Base-by-base conservation (phyloP, 2,797 vertebrate species). In the Bryconaethiops microstoma region DNA sequence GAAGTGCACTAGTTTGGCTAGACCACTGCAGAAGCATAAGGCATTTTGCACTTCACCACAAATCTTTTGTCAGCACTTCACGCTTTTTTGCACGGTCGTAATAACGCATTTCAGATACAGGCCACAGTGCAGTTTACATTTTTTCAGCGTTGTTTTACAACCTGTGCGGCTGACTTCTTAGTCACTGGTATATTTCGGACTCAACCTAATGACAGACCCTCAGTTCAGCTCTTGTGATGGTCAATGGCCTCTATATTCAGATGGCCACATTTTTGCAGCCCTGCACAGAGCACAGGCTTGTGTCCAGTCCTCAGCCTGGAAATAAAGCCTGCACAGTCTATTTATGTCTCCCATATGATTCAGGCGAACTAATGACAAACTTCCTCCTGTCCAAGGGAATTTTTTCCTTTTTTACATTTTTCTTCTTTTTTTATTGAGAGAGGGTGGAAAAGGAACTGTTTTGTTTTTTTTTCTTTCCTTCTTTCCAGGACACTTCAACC, bases 281-380 rank as follows among this genome's bases (percentile, higher is more conserved):
- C 17, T 19, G 16, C 35, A 35, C 35, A 35, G 35, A 0, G 48
- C 50, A 54, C 14, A 9, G 14, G 50, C 48, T 50, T 21, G 21
- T 10, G 0, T 59, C 71, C 54, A 54, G 8, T 57, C 8, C 29
- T 73, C 16, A 57, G 29, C 13, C 17, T 52, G 42, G 14, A 29
- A 71, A 76, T 29, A 71, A 62, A 54, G 16, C 45, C 63, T n/a
- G 21, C 45, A 6, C 0, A 9, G 3, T 75, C 25, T 65, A 48
- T 82, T 57, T 23, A 8, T 9, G 74, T 59, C 59, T n/a, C 54
- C 70, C 57, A 70, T 42, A 55, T 81, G 80, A 73, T 57, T 77
- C 80, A 73, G 65, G 16, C 48, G 29, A 42, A 39, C 64, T 60
- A 60, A 80, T 75, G 40, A 76, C 64, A 69, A 80, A 70, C 63